Evolutionary conservation across 2,113 vertebrate species (phyloP).

Genomic region (Phycodurus eques): DNA sequence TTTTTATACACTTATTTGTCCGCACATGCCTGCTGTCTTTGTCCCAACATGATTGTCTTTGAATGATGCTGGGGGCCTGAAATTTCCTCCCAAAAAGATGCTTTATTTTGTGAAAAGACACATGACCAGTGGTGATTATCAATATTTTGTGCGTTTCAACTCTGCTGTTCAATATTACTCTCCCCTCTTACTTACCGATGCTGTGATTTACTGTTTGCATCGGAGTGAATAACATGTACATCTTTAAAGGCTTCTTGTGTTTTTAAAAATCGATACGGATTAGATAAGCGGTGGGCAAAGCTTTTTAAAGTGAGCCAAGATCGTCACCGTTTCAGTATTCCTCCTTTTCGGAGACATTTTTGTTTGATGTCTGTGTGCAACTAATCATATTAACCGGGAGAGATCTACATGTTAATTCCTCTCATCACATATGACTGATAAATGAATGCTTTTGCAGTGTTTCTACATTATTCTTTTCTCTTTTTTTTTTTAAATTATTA

Average conservation of each 20-base stretch:
- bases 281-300: too few relatives aligned
- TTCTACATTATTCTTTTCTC: neutral
- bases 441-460: neutral
- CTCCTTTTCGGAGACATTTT: too few relatives aligned
- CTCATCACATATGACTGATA: neutral
- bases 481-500: too few relatives aligned
- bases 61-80: slow-evolving; percentile 12
- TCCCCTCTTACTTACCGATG: neutral
- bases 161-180: neutral
- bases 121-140: neutral
- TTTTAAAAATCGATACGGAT: neutral
- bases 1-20: slow-evolving; percentile 21
- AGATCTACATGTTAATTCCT: neutral
- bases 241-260: neutral
- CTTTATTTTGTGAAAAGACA: neutral
- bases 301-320: too few relatives aligned
- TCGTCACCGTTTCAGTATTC: too few relatives aligned
- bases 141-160: neutral
- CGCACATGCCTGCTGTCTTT: slow-evolving; percentile 25
- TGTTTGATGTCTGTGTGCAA: neutral
- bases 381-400: slow-evolving; percentile 29
- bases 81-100: slow-evolving; percentile 1
- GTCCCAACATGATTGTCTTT: slow-evolving; percentile 1
- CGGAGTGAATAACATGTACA: neutral
- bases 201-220: neutral